phyloP scores from a whole-genome alignment of 2,113 vertebrate genomes.

The Passer montanus region DNA sequence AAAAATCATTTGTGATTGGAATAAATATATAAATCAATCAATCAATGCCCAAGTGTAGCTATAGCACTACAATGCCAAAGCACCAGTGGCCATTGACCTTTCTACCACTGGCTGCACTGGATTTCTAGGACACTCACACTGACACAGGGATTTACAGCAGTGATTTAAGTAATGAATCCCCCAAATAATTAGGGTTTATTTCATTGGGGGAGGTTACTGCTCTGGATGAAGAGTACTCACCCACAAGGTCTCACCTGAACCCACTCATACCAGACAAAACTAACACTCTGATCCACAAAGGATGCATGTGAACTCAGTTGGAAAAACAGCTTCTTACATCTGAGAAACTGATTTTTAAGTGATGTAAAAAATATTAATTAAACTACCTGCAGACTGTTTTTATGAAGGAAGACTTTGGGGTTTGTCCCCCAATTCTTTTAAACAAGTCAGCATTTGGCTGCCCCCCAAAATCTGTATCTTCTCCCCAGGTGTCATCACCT shows the following conservation, averaged over 20 bases:
- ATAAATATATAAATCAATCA: background rate
- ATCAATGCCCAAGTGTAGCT: background rate
- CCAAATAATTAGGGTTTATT: background rate
- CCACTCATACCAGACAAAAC: background rate
- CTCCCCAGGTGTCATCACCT: background rate
- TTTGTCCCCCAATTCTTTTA: background rate
- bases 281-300: background rate
- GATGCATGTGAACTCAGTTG: background rate
- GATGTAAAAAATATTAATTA: background rate
- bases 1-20: background rate
- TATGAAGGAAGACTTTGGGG: background rate
- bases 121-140: background rate
- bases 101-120: background rate
- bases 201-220: background rate
- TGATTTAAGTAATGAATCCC: background rate
- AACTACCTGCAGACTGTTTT: background rate
- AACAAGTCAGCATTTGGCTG: background rate
- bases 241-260: background rate
- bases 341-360: background rate
- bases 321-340: background rate
- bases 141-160: background rate
- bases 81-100: background rate
- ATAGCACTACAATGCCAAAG: background rate
- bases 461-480: background rate
- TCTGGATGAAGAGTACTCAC: background rate